Percentiles rank a stretch among this genome's conserved stretches.
Conservation (phyloP, 2,888 invertebrate species). For the Cyaniris semiargus region DNA sequence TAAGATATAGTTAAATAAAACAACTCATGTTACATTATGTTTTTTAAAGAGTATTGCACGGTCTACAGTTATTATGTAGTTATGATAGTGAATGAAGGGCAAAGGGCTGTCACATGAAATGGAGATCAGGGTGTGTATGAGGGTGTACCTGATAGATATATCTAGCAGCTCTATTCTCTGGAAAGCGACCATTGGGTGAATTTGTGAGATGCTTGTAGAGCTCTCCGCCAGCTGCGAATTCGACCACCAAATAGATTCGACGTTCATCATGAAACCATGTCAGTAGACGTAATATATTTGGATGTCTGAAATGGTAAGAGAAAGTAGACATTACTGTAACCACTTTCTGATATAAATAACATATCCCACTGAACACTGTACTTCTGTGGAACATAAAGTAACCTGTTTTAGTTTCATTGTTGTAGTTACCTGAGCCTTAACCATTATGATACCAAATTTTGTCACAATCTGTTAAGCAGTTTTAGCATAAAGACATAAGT, state of each 20-base stretch:
- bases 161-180: slow-evolving; percentile 84
- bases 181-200: slow-evolving; percentile 83
- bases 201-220: slow-evolving; percentile 88
- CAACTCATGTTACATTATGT: too few species aligned
- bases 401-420: too few species aligned
- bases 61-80: too few species aligned
- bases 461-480: too few species aligned
- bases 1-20: too few species aligned
- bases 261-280: slow-evolving; percentile 94
- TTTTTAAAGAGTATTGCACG: too few species aligned
- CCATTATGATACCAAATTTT: too few species aligned
- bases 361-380: not conserved
- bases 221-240: slow-evolving; percentile 93
- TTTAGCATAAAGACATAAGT: too few species aligned
- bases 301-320: slow-evolving; percentile 83
- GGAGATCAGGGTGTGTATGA: not conserved
- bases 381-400: too few species aligned
- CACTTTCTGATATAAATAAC: not conserved
- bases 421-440: too few species aligned
- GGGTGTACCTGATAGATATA: slow-evolving; percentile 88
- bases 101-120: too few species aligned
- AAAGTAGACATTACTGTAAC: not conserved
- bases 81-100: too few species aligned
- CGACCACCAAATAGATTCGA: slow-evolving; percentile 92
- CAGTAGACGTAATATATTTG: slow-evolving; percentile 89